A percentile compares a stretch with the other conserved stretches of the same genome.
Conservation (phyloP, 1,140 invertebrate species). For the Belonocnema kinseyi region DNA sequence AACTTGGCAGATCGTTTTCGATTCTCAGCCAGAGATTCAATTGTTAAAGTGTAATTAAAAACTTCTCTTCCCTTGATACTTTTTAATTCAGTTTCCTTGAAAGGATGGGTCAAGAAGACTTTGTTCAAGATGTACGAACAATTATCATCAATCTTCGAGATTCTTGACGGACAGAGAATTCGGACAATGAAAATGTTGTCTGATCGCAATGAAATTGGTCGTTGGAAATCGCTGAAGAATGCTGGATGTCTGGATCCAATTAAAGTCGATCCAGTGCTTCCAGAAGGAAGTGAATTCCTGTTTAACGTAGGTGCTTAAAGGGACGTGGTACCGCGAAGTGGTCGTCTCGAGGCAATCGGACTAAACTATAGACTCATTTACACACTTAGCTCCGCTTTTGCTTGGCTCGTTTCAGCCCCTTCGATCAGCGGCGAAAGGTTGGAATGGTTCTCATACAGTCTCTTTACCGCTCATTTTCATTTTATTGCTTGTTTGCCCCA, state of each 20-base stretch:
- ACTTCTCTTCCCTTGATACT: no score
- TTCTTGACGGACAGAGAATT: background rate
- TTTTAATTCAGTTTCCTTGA: no score
- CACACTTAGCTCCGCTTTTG: constrained; percentile 67
- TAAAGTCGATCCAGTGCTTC: constrained; percentile 53
- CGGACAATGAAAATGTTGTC: constrained; percentile 41
- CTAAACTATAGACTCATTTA: constrained; percentile 74
- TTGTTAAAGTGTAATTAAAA: background rate
- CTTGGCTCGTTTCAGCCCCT: constrained; percentile 55
- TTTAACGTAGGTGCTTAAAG: constrained; percentile 40
- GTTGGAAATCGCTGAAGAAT: constrained; percentile 40
- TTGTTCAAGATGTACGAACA: no score
- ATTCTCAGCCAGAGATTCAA: background rate
- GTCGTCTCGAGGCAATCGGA: constrained; percentile 66
- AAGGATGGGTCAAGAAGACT: no score
- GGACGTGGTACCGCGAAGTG: constrained; percentile 37
- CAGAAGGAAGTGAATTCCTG: constrained; percentile 47
- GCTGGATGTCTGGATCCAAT: constrained; percentile 46
- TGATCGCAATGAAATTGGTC: constrained; percentile 28
- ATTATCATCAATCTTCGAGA: no score
- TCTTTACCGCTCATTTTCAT: constrained; percentile 76
- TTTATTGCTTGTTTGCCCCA: constrained; percentile 74
- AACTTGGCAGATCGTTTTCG: constrained; percentile 15
- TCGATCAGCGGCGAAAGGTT: constrained; percentile 43
- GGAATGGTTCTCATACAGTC: constrained; percentile 75